Percentiles rank a stretch among this genome's conserved stretches.
Conservation (phyloP, 2,888 invertebrate genomes). For the Himalopsyche japonica region DNA sequence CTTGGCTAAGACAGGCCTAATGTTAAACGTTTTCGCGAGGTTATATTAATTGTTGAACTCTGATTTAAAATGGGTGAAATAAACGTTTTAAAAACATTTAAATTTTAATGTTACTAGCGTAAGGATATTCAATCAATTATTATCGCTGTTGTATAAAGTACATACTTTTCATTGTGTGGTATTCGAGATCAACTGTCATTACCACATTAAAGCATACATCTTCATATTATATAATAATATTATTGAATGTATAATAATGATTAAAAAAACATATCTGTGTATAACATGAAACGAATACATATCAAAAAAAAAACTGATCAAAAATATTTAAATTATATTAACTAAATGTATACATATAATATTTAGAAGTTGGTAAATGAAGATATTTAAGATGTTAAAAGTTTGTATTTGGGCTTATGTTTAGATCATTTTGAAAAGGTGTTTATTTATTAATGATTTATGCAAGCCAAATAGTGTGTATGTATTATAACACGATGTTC, state of each 20-base stretch:
- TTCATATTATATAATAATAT: constrained; percentile 42
- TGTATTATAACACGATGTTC: neutral
- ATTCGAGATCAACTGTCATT: constrained; percentile 13
- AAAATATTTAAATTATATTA: constrained; percentile 19
- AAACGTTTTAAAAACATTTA: neutral
- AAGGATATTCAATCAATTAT: neutral
- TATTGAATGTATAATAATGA: constrained; percentile 43
- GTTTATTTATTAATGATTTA: constrained; percentile 23
- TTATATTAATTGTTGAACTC: neutral
- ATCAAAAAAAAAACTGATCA: constrained; percentile 13
- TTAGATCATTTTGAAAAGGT: constrained; percentile 30
- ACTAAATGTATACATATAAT: constrained; percentile 13
- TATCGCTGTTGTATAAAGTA: neutral
- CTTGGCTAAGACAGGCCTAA: neutral
- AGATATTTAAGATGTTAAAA: constrained; percentile 35
- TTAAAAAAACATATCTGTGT: constrained; percentile 46
- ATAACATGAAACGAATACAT: constrained; percentile 45
- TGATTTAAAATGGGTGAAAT: neutral
- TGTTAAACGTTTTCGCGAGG: neutral
- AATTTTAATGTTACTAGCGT: neutral
- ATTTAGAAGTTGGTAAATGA: constrained; percentile 2
- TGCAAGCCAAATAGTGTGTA: neutral
- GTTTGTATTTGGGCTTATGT: constrained; percentile 46
- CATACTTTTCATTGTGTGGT: constrained; percentile 17
- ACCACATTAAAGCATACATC: constrained; percentile 42